Evolutionary conservation across 1,140 invertebrate species (phyloP).

Genomic region (Diachasmimorpha longicaudata): DNA sequence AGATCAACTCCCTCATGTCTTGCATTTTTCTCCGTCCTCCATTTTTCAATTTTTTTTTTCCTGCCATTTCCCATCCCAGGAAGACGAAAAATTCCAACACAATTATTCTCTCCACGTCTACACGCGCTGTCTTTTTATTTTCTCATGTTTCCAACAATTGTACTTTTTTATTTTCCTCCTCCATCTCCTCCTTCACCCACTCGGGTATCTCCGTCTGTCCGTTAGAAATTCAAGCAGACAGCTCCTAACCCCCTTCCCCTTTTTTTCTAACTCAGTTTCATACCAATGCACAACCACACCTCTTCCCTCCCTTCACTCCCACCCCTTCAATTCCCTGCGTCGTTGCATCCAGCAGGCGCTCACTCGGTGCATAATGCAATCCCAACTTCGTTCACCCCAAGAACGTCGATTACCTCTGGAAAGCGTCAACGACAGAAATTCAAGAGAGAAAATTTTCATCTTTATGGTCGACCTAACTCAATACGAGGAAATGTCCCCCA

Average conservation of each 20-base stretch:
- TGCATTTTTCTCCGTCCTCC: neutral
- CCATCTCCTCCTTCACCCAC: neutral
- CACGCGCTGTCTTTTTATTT: neutral
- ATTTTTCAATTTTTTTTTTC: neutral
- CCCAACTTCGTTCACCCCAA: neutral
- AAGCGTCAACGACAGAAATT: conserved; percentile 21
- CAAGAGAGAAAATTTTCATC: neutral
- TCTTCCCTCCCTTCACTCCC: no score
- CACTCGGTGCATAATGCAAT: conserved; percentile 18
- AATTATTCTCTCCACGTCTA: conserved; percentile 4
- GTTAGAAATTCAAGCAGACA: neutral
- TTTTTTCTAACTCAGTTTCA: neutral
- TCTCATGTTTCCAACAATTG: neutral
- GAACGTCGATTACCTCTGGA: conserved; percentile 20
- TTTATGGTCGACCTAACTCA: neutral
- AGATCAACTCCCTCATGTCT: neutral
- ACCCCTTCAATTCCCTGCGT: conserved; percentile 5
- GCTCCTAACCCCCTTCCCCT: neutral
- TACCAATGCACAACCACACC: neutral
- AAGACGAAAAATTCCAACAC: neutral
- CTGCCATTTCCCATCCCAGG: neutral
- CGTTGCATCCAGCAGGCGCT: conserved; percentile 14
- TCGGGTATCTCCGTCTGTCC: neutral
- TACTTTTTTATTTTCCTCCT: neutral
- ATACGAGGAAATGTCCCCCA: neutral